Conservation (phyloP, 2,888 invertebrate species). For the Calliopum simillimum region DNA sequence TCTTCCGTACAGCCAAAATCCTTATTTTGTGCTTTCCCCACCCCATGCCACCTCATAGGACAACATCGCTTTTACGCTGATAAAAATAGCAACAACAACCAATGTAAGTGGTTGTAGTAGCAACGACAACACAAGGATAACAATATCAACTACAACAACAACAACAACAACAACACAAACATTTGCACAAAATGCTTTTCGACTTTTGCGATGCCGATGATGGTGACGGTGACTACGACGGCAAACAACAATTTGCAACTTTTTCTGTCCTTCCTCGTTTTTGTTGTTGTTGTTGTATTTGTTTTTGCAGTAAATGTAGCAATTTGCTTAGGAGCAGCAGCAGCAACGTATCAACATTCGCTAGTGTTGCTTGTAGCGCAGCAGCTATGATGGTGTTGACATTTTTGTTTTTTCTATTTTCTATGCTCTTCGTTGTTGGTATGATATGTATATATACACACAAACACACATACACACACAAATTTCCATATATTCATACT, state of each 20-base stretch:
- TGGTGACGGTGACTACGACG: too few relatives aligned
- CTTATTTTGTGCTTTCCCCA: too few relatives aligned
- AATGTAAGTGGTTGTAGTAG: too few relatives aligned
- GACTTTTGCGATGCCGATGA: not conserved
- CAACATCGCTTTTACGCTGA: too few relatives aligned
- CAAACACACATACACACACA: constrained; percentile 27
- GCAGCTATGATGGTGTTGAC: not conserved
- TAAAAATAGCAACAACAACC: too few relatives aligned
- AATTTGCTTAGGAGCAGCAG: not conserved
- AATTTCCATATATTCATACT: constrained; percentile 1
- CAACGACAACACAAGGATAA: not conserved
- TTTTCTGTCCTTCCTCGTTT: not conserved
- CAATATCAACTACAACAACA: not conserved
- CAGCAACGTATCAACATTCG: too few relatives aligned
- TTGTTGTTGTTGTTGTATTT: not conserved
- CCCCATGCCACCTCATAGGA: too few relatives aligned
- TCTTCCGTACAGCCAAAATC: too few relatives aligned
- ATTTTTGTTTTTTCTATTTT: not conserved
- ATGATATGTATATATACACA: constrained; percentile 17
- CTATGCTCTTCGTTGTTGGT: not conserved
- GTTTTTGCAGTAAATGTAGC: constrained; percentile 5
- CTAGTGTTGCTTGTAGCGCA: too few relatives aligned
- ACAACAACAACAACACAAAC: not conserved
- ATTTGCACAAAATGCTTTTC: not conserved
- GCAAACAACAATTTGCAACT: too few relatives aligned